Evolutionary conservation across 64 coral and sea anemone genomes (phyloP).

Genomic region (Dendronephthya gigantea): DNA sequence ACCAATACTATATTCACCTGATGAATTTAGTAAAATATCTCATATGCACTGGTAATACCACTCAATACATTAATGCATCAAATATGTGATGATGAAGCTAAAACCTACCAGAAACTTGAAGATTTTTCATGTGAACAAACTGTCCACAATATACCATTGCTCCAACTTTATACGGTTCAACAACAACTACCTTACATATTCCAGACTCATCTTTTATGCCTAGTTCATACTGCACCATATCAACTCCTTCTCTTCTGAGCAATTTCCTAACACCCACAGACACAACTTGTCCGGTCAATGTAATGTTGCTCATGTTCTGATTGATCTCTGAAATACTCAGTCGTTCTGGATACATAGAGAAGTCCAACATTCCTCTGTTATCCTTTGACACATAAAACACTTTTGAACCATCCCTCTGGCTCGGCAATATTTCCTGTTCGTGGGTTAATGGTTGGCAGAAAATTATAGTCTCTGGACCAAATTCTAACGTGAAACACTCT

Average conservation of each 20-base stretch:
- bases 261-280: constrained; percentile 31
- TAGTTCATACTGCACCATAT: constrained; percentile 43
- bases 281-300: constrained; percentile 50
- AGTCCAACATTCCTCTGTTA: constrained; percentile 83
- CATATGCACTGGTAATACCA: no score
- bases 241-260: constrained; percentile 15
- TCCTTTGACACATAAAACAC: constrained; percentile 69
- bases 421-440: constrained; percentile 49
- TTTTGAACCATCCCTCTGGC: constrained; percentile 46
- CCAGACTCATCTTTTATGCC: constrained; percentile 49
- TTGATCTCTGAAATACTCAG: constrained; percentile 71
- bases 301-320: constrained; percentile 55
- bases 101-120: constrained; percentile 15
- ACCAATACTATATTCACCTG: not conserved
- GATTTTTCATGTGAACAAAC: constrained; percentile 60
- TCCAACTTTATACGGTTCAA: constrained; percentile 41
- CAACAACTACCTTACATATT: constrained; percentile 31
- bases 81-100: not conserved
- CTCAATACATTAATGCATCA: no score
- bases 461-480: constrained; percentile 76
- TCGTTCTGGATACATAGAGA: constrained; percentile 74
- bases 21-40: not conserved
- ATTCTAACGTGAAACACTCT: constrained; percentile 72
- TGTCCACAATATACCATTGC: constrained; percentile 51
- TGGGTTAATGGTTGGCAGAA: constrained; percentile 48